Conservation (phyloP, 2,888 invertebrate genomes). For the Habrosyne pyritoides region DNA sequence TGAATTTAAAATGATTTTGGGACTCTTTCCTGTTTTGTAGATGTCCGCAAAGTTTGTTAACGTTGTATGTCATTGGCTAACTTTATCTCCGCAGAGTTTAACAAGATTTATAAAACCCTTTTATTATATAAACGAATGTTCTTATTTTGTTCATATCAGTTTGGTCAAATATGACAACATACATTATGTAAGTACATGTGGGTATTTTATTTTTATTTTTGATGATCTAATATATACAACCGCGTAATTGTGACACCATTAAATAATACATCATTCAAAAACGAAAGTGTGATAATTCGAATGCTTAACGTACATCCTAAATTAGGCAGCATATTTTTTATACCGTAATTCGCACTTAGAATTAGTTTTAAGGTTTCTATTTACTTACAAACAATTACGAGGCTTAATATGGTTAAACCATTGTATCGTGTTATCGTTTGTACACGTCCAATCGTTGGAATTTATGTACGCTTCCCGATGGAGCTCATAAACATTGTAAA, state of each 20-base stretch:
- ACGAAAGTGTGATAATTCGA: too few relatives aligned
- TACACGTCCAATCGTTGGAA: conserved; percentile 67
- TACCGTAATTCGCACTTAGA: too few relatives aligned
- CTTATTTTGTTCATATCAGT: neutral
- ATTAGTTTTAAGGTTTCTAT: conserved; percentile 19
- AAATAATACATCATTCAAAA: too few relatives aligned
- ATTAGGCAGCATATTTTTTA: too few relatives aligned
- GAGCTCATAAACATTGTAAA: conserved; percentile 80
- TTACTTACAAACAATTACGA: conserved; percentile 50
- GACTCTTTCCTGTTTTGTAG: conserved; percentile 59
- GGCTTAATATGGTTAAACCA: conserved; percentile 58
- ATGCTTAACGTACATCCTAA: too few relatives aligned
- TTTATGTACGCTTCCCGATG: conserved; percentile 78
- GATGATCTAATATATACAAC: too few relatives aligned
- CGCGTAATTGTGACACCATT: too few relatives aligned
- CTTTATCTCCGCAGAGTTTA: conserved; percentile 46
- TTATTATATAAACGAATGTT: neutral
- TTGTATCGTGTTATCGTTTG: conserved; percentile 63
- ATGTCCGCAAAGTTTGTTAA: conserved; percentile 60
- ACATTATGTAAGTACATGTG: too few relatives aligned
- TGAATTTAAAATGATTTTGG: conserved; percentile 77
- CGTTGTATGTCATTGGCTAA: conserved; percentile 58
- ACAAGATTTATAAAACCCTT: conserved; percentile 44
- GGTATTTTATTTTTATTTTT: too few relatives aligned
- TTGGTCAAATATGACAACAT: too few relatives aligned